Evolutionary conservation across 2,113 vertebrate genomes (phyloP), one percentile per base, ranked within the genome.

Genomic region (Leucopternis melanops): DNA sequence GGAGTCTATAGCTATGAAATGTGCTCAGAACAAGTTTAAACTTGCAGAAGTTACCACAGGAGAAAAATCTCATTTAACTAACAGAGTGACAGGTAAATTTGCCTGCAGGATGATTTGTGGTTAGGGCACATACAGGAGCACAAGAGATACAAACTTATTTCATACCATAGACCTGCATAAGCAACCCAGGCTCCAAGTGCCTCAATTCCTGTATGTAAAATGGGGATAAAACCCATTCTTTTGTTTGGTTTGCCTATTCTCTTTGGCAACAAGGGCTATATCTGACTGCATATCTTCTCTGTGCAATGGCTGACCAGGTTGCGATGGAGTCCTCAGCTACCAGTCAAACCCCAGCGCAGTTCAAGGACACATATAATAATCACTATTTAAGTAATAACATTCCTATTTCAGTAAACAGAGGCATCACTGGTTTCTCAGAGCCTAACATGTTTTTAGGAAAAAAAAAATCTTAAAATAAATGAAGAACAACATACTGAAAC

Each of bases 81-180:
- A 65, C 50, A 66, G n/a, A 86, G 63, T 87, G 91, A 91, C 91
- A 95, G 83, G 81, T 72, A 95, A 89, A 73, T 91, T 94, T 91
- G 86, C 94, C 87, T 73, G 70, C 89, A 84, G 92, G 62, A 50
- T 80, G 70, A 69, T 88, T 91, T 95, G 91, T 88, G 95, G 93
- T 96, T 84, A 95, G 40, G 32, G 40, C 52, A 87, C 66, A 72
- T 27, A 92, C 11, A 94, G 74, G 18, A 90, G 66, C 40, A 91
- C 36, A 79, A 63, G 69, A 62, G 21, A 80, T 38, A 73, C 4
- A 5, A 90, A 55, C 17, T 88, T 84, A 86, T 50, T 95, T 93
- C 20, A 45, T 79, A 20, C 67, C 42, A 32, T 6, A 71, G 38
- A 86, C 77, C 63, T 87, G 34, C 67, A 47, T 44, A 81, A 67